phyloP scores from a whole-genome alignment of 2,888 invertebrate species.

The Quadriops clusia region DNA sequence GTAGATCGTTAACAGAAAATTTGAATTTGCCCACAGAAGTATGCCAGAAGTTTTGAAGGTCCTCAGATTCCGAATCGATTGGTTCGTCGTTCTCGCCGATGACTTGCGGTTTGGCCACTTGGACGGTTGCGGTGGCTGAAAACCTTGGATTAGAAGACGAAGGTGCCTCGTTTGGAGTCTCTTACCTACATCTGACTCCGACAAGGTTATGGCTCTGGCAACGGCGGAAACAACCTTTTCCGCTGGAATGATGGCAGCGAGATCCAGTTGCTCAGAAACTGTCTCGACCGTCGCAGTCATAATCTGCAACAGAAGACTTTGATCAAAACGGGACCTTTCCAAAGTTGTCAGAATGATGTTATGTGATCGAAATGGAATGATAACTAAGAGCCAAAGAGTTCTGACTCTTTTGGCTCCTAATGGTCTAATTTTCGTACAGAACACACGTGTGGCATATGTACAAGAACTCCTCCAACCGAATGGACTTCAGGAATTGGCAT shows the following conservation, averaged over 20 bases:
- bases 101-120: slow-evolving; percentile 63
- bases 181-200: slow-evolving; percentile 79
- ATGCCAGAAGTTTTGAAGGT: slow-evolving; percentile 81
- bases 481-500: slow-evolving; percentile 60
- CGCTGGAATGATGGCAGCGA: slow-evolving; percentile 73
- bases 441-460: slow-evolving; percentile 87
- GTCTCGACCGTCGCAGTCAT: slow-evolving; percentile 95
- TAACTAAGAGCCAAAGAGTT: no score
- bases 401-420: slow-evolving; percentile 12
- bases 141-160: slow-evolving; percentile 5
- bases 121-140: slow-evolving; percentile 47
- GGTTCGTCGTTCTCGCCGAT: slow-evolving; percentile 65
- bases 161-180: slow-evolving; percentile 1
- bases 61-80: slow-evolving; percentile 55
- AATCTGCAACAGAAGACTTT: slow-evolving; percentile 48
- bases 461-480: slow-evolving; percentile 75
- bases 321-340: slow-evolving; percentile 6
- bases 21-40: slow-evolving; percentile 88
- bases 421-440: slow-evolving; percentile 39
- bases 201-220: slow-evolving; percentile 75
- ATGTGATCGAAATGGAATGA: no score
- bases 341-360: no score
- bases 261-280: slow-evolving; percentile 80
- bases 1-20: slow-evolving; percentile 79
- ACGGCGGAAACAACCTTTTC: slow-evolving; percentile 66